Conservation (phyloP, 2,797 vertebrate genomes). For the Etheostoma perlongum region DNA sequence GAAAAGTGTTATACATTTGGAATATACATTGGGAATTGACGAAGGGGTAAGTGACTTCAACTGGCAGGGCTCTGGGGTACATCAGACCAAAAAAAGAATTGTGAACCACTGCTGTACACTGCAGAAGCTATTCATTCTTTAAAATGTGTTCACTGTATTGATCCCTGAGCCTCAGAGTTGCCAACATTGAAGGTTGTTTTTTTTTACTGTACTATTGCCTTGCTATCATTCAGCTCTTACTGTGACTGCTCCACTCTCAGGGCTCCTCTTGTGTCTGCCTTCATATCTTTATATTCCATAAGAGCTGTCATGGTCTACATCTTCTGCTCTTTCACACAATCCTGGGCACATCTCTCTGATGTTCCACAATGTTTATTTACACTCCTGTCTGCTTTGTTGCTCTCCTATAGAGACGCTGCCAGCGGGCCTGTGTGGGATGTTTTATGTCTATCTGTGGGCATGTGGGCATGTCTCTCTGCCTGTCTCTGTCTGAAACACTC, state of each 20-base stretch:
- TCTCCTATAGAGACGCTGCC: slow-evolving; percentile 48
- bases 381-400: slow-evolving; percentile 53
- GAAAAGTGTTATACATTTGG: too few relatives aligned
- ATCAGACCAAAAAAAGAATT: too few relatives aligned
- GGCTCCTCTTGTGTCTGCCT: neutral
- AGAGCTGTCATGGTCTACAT: slow-evolving; percentile 20
- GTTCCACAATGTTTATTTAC: slow-evolving; percentile 67
- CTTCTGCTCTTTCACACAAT: slow-evolving; percentile 41
- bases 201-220: neutral
- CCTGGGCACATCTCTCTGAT: slow-evolving; percentile 63
- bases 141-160: neutral
- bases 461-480: slow-evolving; percentile 3
- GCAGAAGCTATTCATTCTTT: neutral
- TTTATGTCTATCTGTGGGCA: slow-evolving; percentile 53
- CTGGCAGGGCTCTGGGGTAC: too few relatives aligned
- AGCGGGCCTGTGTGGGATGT: slow-evolving; percentile 49
- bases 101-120: neutral
- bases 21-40: too few relatives aligned
- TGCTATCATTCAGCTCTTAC: slow-evolving; percentile 2
- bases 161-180: neutral
- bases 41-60: too few relatives aligned
- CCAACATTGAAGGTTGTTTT: neutral
- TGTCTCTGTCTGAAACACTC: slow-evolving; percentile 11
- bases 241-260: neutral
- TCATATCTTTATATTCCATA: slow-evolving; percentile 19